Evolutionary conservation across 2,888 invertebrate species (phyloP).

Genomic region (Lasioglossum zephyrum): DNA sequence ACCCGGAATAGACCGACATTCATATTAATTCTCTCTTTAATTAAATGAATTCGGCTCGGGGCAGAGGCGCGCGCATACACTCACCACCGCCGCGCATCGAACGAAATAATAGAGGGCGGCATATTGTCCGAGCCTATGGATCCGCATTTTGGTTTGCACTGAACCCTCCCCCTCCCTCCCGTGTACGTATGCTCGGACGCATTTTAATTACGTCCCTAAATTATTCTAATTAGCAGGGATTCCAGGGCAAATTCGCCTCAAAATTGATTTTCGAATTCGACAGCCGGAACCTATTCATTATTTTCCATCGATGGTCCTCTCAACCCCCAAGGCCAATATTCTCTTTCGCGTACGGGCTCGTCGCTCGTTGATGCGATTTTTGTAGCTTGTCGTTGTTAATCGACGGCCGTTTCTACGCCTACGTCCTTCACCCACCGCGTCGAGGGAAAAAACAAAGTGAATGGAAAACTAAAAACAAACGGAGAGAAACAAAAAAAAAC

Average conservation of each 20-base stretch:
- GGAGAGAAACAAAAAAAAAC: not conserved
- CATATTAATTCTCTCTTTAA: constrained; percentile 66
- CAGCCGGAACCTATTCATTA: constrained; percentile 30
- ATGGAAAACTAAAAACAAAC: constrained; percentile 47
- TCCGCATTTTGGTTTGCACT: constrained; percentile 15
- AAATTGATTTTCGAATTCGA: constrained; percentile 55
- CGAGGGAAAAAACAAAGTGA: constrained; percentile 35
- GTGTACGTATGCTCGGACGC: not conserved
- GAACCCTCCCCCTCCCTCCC: not conserved
- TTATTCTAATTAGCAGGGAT: constrained; percentile 64
- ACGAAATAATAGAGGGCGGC: constrained; percentile 45
- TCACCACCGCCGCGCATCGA: not conserved
- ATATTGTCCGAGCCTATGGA: constrained; percentile 27
- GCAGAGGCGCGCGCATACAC: not conserved
- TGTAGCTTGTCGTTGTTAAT: constrained; percentile 58
- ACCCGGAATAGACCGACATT: constrained; percentile 37
- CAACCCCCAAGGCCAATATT: not conserved
- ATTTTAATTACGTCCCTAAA: constrained; percentile 62
- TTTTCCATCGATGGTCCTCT: constrained; percentile 8
- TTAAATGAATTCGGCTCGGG: constrained; percentile 60
- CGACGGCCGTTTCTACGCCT: constrained; percentile 32
- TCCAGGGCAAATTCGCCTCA: constrained; percentile 45
- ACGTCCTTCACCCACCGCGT: constrained; percentile 24
- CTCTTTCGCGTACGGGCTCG: not conserved
- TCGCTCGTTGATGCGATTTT: constrained; percentile 53